These are phyloP conservation scores for Phalacrocorax aristotelis DNA, from an alignment of 2,113 vertebrate species.

Conservation along the genomic window DNA sequence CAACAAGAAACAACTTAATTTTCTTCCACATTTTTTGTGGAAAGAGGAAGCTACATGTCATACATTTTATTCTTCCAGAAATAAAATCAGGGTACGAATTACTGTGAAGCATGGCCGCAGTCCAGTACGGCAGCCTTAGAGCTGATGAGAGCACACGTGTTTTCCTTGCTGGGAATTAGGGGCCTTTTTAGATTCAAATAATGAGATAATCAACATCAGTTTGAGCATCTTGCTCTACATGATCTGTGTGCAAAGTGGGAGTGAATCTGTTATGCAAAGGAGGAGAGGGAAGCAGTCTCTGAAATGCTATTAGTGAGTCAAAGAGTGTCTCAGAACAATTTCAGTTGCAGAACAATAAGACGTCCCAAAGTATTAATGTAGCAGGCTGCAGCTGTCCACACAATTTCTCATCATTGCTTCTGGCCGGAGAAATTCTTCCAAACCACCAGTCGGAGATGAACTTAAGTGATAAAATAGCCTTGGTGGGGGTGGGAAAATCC, in stretches of 20 bases:
- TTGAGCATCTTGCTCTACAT: neutral
- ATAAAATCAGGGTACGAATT: neutral
- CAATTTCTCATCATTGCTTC: neutral
- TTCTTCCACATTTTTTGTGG: neutral
- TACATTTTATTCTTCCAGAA: neutral
- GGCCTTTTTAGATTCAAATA: constrained; percentile 12
- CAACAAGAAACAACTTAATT: neutral
- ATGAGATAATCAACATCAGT: constrained; percentile 16
- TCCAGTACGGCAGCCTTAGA: neutral
- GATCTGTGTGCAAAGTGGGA: constrained; percentile 5
- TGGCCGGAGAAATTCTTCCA: neutral
- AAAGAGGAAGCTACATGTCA: neutral
- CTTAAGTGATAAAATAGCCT: neutral
- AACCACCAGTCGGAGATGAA: neutral
- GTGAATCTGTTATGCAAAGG: neutral
- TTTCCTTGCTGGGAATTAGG: constrained; percentile 10
- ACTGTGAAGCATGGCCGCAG: neutral
- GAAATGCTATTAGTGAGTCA: neutral
- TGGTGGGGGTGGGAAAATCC: neutral
- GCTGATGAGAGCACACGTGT: neutral
- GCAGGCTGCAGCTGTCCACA: neutral
- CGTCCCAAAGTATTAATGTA: neutral
- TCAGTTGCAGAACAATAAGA: neutral
- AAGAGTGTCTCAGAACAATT: neutral
- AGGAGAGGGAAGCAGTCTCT: neutral